Evolutionary conservation across 2,797 vertebrate species (phyloP).

Genomic region (Calcarius lapponicus): DNA sequence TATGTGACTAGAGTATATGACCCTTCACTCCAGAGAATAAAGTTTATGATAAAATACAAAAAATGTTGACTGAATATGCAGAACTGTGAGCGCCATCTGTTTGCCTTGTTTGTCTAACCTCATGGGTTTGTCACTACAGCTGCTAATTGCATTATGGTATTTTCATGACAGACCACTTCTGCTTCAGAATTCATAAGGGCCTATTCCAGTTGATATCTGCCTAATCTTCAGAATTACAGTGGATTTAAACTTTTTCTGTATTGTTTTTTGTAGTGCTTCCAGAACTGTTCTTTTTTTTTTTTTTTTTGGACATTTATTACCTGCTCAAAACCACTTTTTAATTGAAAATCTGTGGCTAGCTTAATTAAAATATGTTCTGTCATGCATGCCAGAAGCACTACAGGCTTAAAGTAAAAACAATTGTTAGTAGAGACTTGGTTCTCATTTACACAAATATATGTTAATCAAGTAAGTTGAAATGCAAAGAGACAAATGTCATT

Average conservation of each 20-base stretch:
- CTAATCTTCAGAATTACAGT: neutral
- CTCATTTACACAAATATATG: neutral
- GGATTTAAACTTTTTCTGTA: neutral
- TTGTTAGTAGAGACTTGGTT: neutral
- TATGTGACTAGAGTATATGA: neutral
- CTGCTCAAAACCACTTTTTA: neutral
- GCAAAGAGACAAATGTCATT: neutral
- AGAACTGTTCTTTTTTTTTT: neutral
- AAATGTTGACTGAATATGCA: neutral
- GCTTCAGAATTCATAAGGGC: neutral
- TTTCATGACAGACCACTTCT: neutral
- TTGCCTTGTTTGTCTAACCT: neutral
- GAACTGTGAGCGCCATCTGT: neutral
- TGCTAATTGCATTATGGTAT: neutral
- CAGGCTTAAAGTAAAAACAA: neutral
- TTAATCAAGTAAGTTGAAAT: neutral
- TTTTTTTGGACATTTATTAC: neutral
- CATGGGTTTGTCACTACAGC: neutral
- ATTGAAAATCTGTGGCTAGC: neutral
- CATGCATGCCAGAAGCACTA: neutral
- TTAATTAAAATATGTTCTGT: neutral
- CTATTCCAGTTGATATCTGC: neutral
- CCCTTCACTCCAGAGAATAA: neutral
- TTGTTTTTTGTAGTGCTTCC: neutral
- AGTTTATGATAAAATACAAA: neutral